Evolutionary conservation across 2,113 vertebrate species (phyloP).

Genomic region (Hippocampus zosterae): DNA sequence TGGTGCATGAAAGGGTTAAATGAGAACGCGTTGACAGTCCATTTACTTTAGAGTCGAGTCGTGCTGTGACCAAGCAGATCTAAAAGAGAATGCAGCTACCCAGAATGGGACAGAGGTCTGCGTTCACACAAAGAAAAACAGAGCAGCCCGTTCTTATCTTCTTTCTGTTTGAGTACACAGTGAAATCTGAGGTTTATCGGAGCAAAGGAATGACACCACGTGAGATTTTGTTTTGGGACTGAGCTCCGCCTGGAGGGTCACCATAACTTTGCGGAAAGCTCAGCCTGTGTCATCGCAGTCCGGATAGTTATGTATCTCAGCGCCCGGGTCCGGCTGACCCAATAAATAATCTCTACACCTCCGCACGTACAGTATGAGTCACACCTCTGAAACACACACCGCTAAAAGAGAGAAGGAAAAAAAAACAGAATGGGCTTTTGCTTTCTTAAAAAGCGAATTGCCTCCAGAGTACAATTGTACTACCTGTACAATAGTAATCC

Average conservation of each 20-base stretch:
- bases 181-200: slow-evolving; percentile 30
- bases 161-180: slow-evolving; percentile 18
- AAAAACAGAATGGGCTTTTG: not conserved
- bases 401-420: not conserved
- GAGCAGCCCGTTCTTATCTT: slow-evolving; percentile 29
- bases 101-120: not conserved
- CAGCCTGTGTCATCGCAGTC: slow-evolving; percentile 42
- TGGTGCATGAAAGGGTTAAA: too few species aligned
- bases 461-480: not conserved
- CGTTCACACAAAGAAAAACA: slow-evolving; percentile 10
- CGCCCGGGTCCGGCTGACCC: slow-evolving; percentile 49
- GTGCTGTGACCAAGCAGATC: not conserved
- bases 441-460: not conserved
- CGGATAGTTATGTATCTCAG: slow-evolving; percentile 20
- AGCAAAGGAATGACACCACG: slow-evolving; percentile 38
- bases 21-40: not conserved
- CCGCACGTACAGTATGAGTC: slow-evolving; percentile 24
- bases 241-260: slow-evolving; percentile 47
- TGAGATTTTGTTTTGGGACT: slow-evolving; percentile 54
- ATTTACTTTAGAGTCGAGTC: not conserved
- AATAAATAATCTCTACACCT: slow-evolving; percentile 39
- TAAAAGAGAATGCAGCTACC: not conserved
- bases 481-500: too few species aligned
- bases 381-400: not conserved
- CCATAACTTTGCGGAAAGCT: slow-evolving; percentile 48